Conservation (phyloP, 2,797 vertebrate genomes). For the Carcharodon carcharias region DNA sequence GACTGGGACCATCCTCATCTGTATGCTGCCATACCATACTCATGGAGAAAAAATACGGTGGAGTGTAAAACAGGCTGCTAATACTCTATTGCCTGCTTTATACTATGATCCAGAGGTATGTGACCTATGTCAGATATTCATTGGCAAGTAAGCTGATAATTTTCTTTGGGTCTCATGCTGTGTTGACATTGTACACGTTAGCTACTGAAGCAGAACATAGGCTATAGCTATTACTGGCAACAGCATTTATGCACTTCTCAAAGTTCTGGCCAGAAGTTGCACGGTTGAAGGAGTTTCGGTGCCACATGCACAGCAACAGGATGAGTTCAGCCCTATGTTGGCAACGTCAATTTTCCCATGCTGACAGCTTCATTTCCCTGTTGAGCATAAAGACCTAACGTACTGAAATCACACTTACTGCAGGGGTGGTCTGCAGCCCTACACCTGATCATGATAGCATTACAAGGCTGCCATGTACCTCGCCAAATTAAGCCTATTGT, state of each 20-base stretch:
- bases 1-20: background rate
- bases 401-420: background rate
- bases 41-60: background rate
- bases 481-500: slow-evolving; percentile 18
- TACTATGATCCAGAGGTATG: background rate
- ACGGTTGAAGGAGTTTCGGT: background rate
- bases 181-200: too few relatives aligned
- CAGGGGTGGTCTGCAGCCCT: background rate
- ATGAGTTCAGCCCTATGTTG: background rate
- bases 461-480: background rate
- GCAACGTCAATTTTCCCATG: background rate
- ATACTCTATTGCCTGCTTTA: background rate
- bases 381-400: too few relatives aligned
- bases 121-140: background rate
- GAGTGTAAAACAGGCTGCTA: background rate
- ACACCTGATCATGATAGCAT: background rate
- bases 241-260: background rate
- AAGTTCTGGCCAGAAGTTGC: background rate
- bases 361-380: background rate
- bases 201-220: background rate
- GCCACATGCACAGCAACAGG: background rate
- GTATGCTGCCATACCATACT: background rate
- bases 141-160: background rate
- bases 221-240: background rate
- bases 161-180: background rate